Conservation (phyloP, 2,888 invertebrate species). For the Pollenia amentaria region DNA sequence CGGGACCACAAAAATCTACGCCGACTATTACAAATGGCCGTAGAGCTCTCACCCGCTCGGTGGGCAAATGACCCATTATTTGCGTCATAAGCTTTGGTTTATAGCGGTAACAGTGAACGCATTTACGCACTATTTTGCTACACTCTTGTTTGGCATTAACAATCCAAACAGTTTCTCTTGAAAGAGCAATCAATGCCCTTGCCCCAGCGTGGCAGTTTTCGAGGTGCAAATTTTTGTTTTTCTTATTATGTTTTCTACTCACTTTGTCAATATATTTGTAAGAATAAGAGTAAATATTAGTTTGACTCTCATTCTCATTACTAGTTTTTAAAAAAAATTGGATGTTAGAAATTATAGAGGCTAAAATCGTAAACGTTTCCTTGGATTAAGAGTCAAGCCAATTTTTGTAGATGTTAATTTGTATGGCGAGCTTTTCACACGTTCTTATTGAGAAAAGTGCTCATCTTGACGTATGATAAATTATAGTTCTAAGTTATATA, state of each 20-base stretch:
- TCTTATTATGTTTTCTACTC: constrained; percentile 26
- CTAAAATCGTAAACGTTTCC: background rate
- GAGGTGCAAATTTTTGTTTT: constrained; percentile 47
- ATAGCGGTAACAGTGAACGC: no score
- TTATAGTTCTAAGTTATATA: background rate
- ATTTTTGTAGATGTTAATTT: background rate
- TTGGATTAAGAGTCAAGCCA: background rate
- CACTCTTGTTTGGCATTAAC: no score
- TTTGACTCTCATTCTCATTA: constrained; percentile 45
- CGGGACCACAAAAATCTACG: no score
- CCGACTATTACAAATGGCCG: no score
- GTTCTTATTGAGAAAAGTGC: background rate
- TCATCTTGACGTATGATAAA: background rate
- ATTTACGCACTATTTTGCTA: no score
- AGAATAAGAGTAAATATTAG: background rate
- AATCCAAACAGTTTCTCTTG: no score
- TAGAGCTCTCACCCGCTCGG: no score
- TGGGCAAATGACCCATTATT: no score
- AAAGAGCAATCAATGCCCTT: no score
- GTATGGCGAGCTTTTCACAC: no score
- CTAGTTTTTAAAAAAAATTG: constrained; percentile 6
- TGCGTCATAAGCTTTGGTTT: no score
- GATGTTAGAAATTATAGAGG: background rate
- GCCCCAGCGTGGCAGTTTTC: no score
- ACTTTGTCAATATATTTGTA: background rate